A percentile compares a stretch with the other conserved stretches of the same genome.
Conservation (phyloP, 2,797 vertebrate genomes). For the Acestrorhynchus altus region DNA sequence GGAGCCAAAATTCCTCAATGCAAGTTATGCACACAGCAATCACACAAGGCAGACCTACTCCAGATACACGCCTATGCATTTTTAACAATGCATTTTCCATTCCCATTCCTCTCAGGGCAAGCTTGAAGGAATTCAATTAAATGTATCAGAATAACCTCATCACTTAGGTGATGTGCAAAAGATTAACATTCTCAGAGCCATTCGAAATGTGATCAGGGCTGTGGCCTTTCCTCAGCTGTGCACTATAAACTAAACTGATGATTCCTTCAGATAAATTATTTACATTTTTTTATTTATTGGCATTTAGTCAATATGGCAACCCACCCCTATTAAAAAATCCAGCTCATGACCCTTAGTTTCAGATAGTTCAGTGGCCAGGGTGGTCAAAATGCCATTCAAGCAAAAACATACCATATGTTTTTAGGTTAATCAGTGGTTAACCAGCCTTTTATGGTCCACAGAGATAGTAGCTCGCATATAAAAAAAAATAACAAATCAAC, state of each 20-base stretch:
- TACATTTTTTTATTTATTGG: neutral
- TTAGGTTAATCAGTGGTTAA: no score
- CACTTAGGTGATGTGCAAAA: slow-evolving; percentile 24
- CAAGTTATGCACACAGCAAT: slow-evolving; percentile 13
- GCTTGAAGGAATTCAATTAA: slow-evolving; percentile 23
- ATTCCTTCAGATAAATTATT: neutral
- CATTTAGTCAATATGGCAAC: no score
- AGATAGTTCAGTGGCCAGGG: no score
- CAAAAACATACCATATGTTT: no score
- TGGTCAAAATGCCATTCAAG: no score
- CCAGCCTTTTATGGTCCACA: no score
- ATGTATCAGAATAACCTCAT: slow-evolving; percentile 27
- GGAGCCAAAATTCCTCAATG: slow-evolving; percentile 10
- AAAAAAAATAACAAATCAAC: no score
- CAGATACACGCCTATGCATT: slow-evolving; percentile 39
- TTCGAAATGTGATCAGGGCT: neutral
- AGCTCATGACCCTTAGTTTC: no score
- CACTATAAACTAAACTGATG: neutral
- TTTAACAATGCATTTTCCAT: slow-evolving; percentile 40
- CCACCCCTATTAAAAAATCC: no score
- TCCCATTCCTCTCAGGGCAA: slow-evolving; percentile 14
- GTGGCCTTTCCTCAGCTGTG: neutral
- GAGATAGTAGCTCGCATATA: no score
- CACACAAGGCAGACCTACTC: neutral
- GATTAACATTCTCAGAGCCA: neutral